Conservation (phyloP, 2,888 invertebrate species). For the Catocala nupta region DNA sequence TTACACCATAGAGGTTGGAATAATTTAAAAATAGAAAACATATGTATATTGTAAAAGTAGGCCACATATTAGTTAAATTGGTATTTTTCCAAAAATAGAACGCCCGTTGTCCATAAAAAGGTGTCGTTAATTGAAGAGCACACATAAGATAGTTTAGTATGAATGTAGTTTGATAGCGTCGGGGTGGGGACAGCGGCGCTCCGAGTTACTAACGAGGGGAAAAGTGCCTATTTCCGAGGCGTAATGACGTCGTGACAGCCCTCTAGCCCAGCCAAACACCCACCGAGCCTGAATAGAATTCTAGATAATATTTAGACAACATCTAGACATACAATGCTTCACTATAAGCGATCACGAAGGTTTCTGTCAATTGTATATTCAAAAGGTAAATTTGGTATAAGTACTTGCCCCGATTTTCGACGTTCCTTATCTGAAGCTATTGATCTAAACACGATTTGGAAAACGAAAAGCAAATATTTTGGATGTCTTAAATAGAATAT, state of each 20-base stretch:
- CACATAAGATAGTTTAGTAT: constrained; percentile 54
- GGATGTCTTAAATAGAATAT: constrained; percentile 32
- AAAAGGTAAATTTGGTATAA: constrained; percentile 4
- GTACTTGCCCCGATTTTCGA: constrained; percentile 6
- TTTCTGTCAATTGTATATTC: neutral
- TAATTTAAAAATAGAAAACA: too few relatives aligned
- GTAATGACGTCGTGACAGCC: constrained; percentile 83
- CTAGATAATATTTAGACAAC: constrained; percentile 59
- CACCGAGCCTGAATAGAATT: constrained; percentile 53
- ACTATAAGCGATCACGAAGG: constrained; percentile 18
- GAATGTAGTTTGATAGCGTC: constrained; percentile 56
- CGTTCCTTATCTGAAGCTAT: constrained; percentile 15
- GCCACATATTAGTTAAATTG: too few relatives aligned
- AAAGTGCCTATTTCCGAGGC: constrained; percentile 86
- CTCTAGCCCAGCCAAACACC: constrained; percentile 59
- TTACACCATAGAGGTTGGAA: too few relatives aligned
- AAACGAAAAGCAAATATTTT: constrained; percentile 10
- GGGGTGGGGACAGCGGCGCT: constrained; percentile 68
- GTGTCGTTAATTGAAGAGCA: constrained; percentile 58
- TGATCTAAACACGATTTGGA: constrained; percentile 4
- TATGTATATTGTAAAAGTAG: too few relatives aligned
- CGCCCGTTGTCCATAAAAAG: constrained; percentile 22
- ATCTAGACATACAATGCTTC: constrained; percentile 36
- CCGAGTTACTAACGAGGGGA: constrained; percentile 84
- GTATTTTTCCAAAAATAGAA: neutral